Conservation (phyloP, 2,888 invertebrate genomes). For the Osmoderma eremita region DNA sequence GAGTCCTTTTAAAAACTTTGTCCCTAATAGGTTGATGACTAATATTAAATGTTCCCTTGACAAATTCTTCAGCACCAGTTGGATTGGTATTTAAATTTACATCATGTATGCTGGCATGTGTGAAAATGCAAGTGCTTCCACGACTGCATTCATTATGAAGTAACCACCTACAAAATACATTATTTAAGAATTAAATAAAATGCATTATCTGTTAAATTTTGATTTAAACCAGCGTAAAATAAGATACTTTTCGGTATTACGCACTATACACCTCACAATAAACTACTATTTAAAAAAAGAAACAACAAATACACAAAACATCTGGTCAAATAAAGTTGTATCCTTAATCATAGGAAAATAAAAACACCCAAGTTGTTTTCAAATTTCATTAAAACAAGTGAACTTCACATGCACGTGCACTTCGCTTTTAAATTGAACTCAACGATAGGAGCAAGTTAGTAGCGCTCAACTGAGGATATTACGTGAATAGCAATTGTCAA, state of each 20-base stretch:
- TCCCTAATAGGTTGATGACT: slow-evolving; percentile 3
- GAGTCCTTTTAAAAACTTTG: slow-evolving; percentile 22
- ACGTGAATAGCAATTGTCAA: slow-evolving; percentile 8
- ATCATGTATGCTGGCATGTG: slow-evolving; percentile 37
- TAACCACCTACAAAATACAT: slow-evolving; percentile 41
- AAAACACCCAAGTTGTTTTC: too few species aligned
- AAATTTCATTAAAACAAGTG: too few species aligned
- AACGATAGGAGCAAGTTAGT: slow-evolving; percentile 13
- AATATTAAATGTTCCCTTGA: slow-evolving; percentile 34
- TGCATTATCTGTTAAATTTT: slow-evolving; percentile 10
- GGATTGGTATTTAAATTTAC: slow-evolving; percentile 35
- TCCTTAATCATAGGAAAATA: too few species aligned
- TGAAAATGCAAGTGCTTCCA: slow-evolving; percentile 40
- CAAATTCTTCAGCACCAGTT: slow-evolving; percentile 38
- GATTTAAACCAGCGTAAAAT: background rate
- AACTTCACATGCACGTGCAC: too few species aligned
- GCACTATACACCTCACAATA: background rate
- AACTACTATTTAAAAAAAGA: slow-evolving; percentile 1
- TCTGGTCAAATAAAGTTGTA: too few species aligned
- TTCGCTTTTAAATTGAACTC: background rate
- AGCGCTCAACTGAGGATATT: too few species aligned
- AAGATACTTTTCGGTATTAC: background rate
- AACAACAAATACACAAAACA: slow-evolving; percentile 15
- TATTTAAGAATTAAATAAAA: slow-evolving; percentile 8
- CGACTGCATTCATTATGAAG: slow-evolving; percentile 42